phyloP scores from a whole-genome alignment of 64 coral and sea anemone species.

The Montipora foliosa region DNA sequence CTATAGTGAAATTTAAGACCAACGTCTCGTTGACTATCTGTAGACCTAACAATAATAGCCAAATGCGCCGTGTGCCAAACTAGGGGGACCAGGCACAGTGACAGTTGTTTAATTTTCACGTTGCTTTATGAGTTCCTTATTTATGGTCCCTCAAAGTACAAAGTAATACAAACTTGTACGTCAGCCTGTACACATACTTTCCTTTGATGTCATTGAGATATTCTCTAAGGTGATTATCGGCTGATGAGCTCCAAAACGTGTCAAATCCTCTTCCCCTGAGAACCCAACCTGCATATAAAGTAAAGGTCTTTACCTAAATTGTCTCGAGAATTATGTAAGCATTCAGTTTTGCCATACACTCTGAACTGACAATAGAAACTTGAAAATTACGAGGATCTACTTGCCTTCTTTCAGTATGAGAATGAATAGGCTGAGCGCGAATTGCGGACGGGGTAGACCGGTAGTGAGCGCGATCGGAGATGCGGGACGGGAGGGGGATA shows the following conservation, averaged over 20 bases:
- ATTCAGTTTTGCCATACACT: not conserved
- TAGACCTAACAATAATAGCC: not conserved
- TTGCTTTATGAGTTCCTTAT: not conserved
- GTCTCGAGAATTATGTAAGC: not conserved
- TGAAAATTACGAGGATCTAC: not conserved
- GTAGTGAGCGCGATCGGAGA: too few species aligned
- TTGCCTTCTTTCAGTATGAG: too few species aligned
- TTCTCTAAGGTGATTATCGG: not conserved
- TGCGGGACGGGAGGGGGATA: too few species aligned
- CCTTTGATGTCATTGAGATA: constrained; percentile 30
- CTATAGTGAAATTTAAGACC: too few species aligned
- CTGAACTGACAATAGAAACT: not conserved
- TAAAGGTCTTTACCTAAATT: not conserved
- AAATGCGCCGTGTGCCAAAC: too few species aligned
- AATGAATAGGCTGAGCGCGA: too few species aligned
- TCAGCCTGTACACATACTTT: constrained; percentile 8
- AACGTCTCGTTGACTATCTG: not conserved
- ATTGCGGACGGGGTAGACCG: too few species aligned
- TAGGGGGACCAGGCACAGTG: too few species aligned
- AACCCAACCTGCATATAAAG: constrained; percentile 4
- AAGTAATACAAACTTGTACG: not conserved
- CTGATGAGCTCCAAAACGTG: not conserved
- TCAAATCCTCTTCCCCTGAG: constrained; percentile 21
- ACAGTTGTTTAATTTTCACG: not conserved
- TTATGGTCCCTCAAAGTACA: not conserved